Evolutionary conservation across 2,888 invertebrate genomes (phyloP).

Genomic region (Rotaria macrura): DNA sequence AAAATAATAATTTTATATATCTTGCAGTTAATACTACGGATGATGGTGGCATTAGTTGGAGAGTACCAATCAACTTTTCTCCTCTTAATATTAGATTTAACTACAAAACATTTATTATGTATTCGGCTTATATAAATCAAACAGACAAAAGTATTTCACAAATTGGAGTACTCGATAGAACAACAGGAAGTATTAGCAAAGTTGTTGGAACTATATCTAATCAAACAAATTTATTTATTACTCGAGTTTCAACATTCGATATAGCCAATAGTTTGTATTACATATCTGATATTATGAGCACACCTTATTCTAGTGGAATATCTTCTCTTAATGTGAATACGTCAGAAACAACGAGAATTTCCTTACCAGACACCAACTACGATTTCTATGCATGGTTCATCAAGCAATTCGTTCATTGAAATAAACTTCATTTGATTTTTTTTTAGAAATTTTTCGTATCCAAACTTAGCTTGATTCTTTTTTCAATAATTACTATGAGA

Average conservation of each 20-base stretch:
- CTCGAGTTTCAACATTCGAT: not conserved
- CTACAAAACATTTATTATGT: constrained; percentile 4
- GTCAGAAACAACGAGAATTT: not conserved
- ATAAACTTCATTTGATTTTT: not conserved
- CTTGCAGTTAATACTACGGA: not conserved
- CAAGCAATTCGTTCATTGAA: not conserved
- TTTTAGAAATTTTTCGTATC: not conserved
- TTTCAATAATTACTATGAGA: too few relatives aligned
- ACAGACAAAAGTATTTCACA: not conserved
- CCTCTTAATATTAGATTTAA: not conserved
- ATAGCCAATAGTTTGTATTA: not conserved
- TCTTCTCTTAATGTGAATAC: not conserved
- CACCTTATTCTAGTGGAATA: not conserved
- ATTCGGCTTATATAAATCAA: not conserved
- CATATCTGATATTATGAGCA: not conserved
- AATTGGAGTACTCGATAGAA: not conserved
- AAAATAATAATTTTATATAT: not conserved
- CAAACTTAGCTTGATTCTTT: too few relatives aligned
- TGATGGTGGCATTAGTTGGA: not conserved
- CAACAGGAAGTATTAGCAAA: not conserved
- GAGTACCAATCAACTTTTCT: not conserved
- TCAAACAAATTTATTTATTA: not conserved
- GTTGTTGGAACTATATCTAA: not conserved
- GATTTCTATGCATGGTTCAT: not conserved
- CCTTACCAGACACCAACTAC: not conserved